Conservation (phyloP, 1,140 invertebrate genomes). For the Apolygus lucorum region DNA sequence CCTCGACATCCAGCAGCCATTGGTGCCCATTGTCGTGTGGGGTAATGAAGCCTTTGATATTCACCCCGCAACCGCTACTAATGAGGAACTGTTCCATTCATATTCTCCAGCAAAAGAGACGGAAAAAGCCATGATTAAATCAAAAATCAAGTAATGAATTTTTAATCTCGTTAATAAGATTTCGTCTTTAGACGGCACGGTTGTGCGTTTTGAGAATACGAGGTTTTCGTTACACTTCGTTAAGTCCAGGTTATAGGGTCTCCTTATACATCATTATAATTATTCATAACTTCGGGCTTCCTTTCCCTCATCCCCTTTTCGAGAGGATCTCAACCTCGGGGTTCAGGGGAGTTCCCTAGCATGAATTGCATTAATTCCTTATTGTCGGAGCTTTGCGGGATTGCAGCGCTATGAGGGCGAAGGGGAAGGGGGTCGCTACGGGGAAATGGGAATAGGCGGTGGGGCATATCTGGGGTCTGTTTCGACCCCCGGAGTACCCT, state of each 20-base stretch:
- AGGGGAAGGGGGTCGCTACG: background rate
- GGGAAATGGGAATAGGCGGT: constrained; percentile 5
- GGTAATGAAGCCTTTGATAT: too few species aligned
- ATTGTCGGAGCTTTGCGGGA: constrained; percentile 6
- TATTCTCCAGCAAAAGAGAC: background rate
- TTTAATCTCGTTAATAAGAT: background rate
- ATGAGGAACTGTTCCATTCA: background rate
- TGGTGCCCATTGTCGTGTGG: too few species aligned
- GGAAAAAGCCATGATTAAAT: background rate
- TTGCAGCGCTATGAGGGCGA: background rate
- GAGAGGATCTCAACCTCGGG: background rate
- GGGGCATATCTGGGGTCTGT: too few species aligned
- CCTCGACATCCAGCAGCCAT: too few species aligned
- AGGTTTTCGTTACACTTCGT: constrained; percentile 4
- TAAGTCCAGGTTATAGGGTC: background rate
- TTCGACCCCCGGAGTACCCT: too few species aligned
- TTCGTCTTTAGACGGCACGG: too few species aligned
- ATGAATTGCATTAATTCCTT: constrained; percentile 15
- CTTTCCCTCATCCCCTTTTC: background rate
- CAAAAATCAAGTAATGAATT: background rate
- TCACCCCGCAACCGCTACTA: too few species aligned
- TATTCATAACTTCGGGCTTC: constrained; percentile 1
- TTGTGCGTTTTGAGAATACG: too few species aligned
- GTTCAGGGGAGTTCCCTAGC: background rate
- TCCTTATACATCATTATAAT: background rate